Conservation (phyloP, 2,113 vertebrate genomes). For the Sminthopsis crassicaudata region DNA sequence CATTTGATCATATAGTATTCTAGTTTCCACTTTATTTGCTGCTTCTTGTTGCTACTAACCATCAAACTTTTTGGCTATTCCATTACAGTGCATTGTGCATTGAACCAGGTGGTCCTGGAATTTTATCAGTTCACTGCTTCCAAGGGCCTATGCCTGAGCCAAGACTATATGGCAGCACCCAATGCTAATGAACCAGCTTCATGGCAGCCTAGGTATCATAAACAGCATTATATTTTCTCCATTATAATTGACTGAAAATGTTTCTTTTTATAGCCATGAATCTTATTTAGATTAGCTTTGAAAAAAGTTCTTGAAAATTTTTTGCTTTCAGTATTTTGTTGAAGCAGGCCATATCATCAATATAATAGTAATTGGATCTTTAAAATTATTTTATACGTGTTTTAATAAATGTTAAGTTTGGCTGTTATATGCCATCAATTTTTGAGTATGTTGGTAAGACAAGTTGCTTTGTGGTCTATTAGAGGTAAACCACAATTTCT, state of each 20-base stretch:
- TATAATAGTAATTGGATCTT: neutral
- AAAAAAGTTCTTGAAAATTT: neutral
- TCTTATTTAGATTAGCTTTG: neutral
- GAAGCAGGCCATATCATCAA: neutral
- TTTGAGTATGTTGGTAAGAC: neutral
- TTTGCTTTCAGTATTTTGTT: neutral
- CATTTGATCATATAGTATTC: slow-evolving; percentile 87
- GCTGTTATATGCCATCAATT: neutral
- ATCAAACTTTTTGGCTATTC: slow-evolving; percentile 89
- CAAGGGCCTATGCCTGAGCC: neutral
- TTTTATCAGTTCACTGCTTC: neutral
- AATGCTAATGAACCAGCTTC: neutral
- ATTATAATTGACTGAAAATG: neutral
- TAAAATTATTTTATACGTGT: neutral
- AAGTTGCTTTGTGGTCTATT: neutral
- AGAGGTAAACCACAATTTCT: neutral
- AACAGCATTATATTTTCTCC: neutral
- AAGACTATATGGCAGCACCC: neutral
- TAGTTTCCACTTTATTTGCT: slow-evolving; percentile 83
- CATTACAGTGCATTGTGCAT: slow-evolving; percentile 91
- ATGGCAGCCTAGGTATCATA: neutral
- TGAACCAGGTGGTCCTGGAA: slow-evolving; percentile 87
- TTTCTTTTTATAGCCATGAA: neutral
- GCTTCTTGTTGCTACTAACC: slow-evolving; percentile 85
- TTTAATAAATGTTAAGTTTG: neutral